phyloP scores from a whole-genome alignment of 1,140 invertebrate genomes.

The Ceratosolen fusciceps region DNA sequence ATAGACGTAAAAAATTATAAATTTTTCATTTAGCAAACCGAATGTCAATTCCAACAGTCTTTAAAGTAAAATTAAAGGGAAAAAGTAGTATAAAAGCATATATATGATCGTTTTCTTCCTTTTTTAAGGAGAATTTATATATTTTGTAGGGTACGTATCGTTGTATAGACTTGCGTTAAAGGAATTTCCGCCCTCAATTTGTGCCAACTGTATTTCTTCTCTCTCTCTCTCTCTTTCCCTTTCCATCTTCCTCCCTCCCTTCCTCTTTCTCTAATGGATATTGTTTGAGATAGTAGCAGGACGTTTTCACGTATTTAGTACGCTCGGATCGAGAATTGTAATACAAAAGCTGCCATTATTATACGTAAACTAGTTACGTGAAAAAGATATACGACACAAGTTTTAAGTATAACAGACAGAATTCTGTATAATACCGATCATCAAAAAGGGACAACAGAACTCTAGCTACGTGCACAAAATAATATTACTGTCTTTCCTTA shows the following conservation, averaged over 20 bases:
- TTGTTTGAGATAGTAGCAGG: background rate
- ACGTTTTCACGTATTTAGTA: background rate
- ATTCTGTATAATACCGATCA: background rate
- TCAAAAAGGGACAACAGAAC: background rate
- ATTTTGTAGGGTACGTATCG: conserved; percentile 27
- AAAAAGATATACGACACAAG: background rate
- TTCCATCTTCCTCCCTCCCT: too few relatives aligned
- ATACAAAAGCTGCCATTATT: conserved; percentile 40
- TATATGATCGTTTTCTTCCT: conserved; percentile 16
- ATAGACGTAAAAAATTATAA: background rate
- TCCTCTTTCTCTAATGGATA: conserved; percentile 9
- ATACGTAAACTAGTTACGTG: background rate
- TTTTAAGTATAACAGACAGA: conserved; percentile 31
- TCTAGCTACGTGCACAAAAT: background rate
- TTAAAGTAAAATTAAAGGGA: background rate
- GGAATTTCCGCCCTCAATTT: conserved; percentile 36
- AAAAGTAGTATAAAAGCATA: conserved; percentile 2
- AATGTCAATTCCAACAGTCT: background rate
- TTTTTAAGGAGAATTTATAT: background rate
- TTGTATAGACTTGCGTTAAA: conserved; percentile 32
- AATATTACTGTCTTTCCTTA: too few relatives aligned
- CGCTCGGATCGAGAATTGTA: conserved; percentile 21
- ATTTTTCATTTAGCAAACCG: background rate
- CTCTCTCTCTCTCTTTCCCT: too few relatives aligned
- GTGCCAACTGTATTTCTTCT: conserved; percentile 34